Conservation (phyloP, 1,140 invertebrate species). For the Drosophila teissieri region DNA sequence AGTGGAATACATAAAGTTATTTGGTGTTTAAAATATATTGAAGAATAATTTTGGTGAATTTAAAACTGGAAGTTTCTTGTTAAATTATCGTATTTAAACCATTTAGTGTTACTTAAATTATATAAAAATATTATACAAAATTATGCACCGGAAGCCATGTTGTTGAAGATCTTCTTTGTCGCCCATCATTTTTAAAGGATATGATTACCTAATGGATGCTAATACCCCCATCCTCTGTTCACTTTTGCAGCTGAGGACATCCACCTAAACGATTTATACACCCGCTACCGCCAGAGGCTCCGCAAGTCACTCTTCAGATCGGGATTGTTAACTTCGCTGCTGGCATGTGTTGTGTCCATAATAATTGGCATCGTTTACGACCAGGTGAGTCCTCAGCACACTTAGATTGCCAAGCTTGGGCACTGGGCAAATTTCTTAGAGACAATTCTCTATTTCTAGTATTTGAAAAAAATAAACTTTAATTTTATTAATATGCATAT, state of each 20-base stretch:
- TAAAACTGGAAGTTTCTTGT: no score
- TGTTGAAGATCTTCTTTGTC: no score
- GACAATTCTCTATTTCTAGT: no score
- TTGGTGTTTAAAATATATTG: no score
- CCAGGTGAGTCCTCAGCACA: conserved; percentile 60
- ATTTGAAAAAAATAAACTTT: no score
- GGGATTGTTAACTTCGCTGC: conserved; percentile 76
- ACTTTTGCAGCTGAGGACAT: conserved; percentile 77
- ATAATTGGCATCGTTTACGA: conserved; percentile 73
- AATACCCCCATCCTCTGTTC: not conserved
- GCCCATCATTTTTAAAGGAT: not conserved
- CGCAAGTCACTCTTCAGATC: conserved; percentile 83
- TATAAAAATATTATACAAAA: no score
- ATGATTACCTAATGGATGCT: conserved; percentile 1
- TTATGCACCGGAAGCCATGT: no score
- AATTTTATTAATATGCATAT: no score
- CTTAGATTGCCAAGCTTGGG: not conserved
- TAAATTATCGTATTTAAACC: no score
- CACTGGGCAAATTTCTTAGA: not conserved
- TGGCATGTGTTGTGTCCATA: conserved; percentile 82
- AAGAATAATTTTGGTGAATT: no score
- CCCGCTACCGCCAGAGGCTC: conserved; percentile 82
- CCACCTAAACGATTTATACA: conserved; percentile 84
- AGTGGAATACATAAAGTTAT: not conserved
- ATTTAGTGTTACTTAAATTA: no score